phyloP scores from a whole-genome alignment of 1,140 invertebrate genomes.

The Pseudomyrmex sp. region DNA sequence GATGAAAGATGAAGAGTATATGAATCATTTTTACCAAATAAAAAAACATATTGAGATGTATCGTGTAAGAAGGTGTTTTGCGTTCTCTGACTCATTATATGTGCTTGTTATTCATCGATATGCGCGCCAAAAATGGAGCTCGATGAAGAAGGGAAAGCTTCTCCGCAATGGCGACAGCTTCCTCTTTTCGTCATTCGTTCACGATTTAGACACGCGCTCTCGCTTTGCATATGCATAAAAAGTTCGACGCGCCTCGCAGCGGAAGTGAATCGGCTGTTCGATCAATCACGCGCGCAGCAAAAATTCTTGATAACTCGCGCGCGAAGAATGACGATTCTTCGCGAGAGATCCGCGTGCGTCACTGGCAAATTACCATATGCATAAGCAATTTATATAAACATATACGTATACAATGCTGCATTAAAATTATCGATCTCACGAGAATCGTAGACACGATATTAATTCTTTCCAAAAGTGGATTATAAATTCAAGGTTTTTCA shows the following conservation, averaged over 20 bases:
- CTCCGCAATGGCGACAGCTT: slow-evolving; percentile 19
- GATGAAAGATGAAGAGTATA: background rate
- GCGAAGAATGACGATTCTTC: slow-evolving; percentile 15
- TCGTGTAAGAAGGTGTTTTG: background rate
- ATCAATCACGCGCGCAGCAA: slow-evolving; percentile 25
- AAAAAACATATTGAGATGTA: background rate
- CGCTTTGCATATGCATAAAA: slow-evolving; percentile 42
- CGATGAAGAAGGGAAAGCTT: slow-evolving; percentile 35
- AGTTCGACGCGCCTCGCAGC: slow-evolving; percentile 26
- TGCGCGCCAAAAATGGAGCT: slow-evolving; percentile 31
- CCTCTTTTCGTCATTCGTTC: slow-evolving; percentile 24
- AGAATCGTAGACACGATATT: no score
- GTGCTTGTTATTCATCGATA: slow-evolving; percentile 24
- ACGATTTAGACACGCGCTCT: slow-evolving; percentile 2
- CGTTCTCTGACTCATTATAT: slow-evolving; percentile 12
- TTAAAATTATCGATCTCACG: background rate
- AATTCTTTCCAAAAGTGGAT: no score
- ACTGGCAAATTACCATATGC: slow-evolving; percentile 14
- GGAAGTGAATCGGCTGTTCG: slow-evolving; percentile 7
- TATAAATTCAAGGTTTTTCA: no score
- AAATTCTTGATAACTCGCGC: slow-evolving; percentile 11
- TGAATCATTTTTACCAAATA: background rate
- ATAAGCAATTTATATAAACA: slow-evolving; percentile 8
- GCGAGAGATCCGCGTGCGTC: background rate
- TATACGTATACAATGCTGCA: background rate